phyloP scores from a whole-genome alignment of 2,797 vertebrate genomes.

The Amazonetta brasiliensis region DNA sequence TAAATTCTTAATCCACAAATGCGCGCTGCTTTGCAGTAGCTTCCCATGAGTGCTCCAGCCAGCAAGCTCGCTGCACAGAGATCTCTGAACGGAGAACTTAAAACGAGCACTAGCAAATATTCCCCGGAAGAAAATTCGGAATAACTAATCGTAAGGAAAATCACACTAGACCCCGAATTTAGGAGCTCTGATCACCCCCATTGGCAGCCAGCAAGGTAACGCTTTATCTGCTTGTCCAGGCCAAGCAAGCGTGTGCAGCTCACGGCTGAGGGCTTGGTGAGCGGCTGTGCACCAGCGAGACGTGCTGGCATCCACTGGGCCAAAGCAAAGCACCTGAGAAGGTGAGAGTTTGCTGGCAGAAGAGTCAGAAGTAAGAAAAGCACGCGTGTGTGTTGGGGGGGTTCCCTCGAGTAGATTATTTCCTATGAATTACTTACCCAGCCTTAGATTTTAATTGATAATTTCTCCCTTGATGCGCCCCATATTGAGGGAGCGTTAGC shows the following conservation, averaged over 20 bases:
- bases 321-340: not conserved
- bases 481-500: constrained; percentile 5
- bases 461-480: constrained; percentile 54
- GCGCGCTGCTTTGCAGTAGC: not conserved
- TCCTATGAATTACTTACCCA: constrained; percentile 25
- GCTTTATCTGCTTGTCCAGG: not conserved
- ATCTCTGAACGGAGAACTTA: not conserved
- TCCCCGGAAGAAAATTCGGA: constrained; percentile 3
- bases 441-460: constrained; percentile 49
- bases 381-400: accelerated
- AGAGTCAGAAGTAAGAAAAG: not conserved
- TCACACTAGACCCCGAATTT: not conserved
- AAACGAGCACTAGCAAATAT: not conserved
- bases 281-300: not conserved
- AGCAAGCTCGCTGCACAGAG: not conserved
- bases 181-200: not conserved
- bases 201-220: not conserved
- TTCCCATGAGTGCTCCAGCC: not conserved
- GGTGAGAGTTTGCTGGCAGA: not conserved
- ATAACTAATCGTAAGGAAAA: constrained; percentile 7
- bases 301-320: not conserved
- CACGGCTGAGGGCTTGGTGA: accelerated
- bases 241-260: not conserved
- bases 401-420: constrained; percentile 11
- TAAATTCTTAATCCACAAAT: not conserved